Percentiles rank a stretch among this genome's conserved stretches.
Evolutionary conservation across 2,888 invertebrate species (phyloP).

Genomic region (Melikaiella ostensackeni): DNA sequence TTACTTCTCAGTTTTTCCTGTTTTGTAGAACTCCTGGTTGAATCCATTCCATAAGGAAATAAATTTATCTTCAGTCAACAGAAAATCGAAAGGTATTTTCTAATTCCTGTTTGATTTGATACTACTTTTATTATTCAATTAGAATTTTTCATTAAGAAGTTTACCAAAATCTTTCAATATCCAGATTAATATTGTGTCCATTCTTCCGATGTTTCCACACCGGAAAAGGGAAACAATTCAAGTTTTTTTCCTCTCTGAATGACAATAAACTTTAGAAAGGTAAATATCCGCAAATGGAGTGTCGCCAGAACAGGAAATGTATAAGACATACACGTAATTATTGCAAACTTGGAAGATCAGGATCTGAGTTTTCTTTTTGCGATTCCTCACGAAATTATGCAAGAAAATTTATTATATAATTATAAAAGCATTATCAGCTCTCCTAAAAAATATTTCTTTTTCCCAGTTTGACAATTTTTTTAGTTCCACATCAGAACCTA

Average conservation of each 20-base stretch:
- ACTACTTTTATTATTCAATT: neutral
- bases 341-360: neutral
- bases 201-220: neutral
- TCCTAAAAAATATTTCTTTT: too few species aligned
- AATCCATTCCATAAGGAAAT: too few species aligned
- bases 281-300: constrained; percentile 11
- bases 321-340: neutral
- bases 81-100: too few species aligned
- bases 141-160: neutral
- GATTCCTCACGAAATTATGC: neutral
- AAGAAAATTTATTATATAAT: neutral
- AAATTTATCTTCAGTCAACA: too few species aligned
- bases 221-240: neutral
- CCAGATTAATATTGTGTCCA: neutral
- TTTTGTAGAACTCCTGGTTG: too few species aligned
- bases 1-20: too few species aligned
- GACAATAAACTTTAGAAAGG: constrained; percentile 36
- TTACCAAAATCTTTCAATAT: neutral
- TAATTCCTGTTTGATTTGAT: too few species aligned
- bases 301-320: neutral
- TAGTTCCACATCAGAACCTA: neutral
- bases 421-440: neutral
- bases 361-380: neutral
- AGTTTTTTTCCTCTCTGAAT: neutral
- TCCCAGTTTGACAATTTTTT: too few species aligned